Evolutionary conservation across 2,113 vertebrate species (phyloP).

Genomic region (Salminus brasiliensis): DNA sequence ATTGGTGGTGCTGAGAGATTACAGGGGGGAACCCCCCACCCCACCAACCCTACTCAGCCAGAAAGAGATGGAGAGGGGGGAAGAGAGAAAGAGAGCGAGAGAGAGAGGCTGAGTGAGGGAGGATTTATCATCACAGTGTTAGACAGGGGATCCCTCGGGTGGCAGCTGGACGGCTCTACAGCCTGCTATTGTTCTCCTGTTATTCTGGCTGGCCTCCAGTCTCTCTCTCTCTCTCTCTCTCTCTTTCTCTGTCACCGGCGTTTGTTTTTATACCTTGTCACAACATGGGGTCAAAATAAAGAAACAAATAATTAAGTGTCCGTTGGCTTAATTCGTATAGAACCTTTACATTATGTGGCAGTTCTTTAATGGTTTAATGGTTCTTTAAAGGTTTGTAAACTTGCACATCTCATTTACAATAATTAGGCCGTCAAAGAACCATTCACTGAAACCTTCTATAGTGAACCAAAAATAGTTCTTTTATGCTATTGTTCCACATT

Average conservation of each 20-base stretch:
- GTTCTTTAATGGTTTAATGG: no score
- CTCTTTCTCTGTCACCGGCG: no score
- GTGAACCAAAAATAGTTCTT: no score
- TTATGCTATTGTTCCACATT: no score
- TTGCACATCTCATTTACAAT: no score
- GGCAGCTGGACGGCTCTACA: constrained; percentile 39
- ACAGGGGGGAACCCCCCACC: constrained; percentile 35
- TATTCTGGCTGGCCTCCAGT: constrained; percentile 15
- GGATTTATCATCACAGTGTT: constrained; percentile 16
- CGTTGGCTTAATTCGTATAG: background rate
- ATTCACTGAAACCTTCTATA: no score
- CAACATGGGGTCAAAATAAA: constrained; percentile 32
- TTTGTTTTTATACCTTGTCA: background rate
- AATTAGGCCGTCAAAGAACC: no score
- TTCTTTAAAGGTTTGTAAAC: no score
- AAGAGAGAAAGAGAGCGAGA: background rate
- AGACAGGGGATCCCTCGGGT: constrained; percentile 36
- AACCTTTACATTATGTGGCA: background rate
- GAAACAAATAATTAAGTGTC: no score
- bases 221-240: background rate
- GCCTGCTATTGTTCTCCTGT: constrained; percentile 47
- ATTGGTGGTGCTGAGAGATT: constrained; percentile 68
- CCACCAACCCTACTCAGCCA: constrained; percentile 32
- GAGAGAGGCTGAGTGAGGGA: constrained; percentile 5
- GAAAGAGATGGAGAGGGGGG: constrained; percentile 4